Evolutionary conservation across 2,888 invertebrate genomes (phyloP), one percentile per base, ranked within the genome.

Genomic region (Ariolimax columbianus): DNA sequence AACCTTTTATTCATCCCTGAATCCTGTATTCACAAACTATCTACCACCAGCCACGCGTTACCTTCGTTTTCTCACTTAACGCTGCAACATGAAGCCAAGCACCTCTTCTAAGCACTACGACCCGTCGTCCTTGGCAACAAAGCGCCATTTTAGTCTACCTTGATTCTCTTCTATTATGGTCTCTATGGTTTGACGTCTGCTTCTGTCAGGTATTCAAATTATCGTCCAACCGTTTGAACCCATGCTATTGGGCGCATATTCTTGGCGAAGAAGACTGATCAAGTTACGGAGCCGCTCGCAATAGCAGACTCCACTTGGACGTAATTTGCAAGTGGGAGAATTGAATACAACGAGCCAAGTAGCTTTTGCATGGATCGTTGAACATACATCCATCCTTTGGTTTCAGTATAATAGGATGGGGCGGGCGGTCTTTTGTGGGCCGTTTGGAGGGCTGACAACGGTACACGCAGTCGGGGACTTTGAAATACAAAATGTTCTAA

Each of bases 241-340:
- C 33, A 14, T n/a, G 3, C 73, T 73, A 30, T 73, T 19, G 43
- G 43, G 23, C 17, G 11, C n/a, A 30, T 40, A 30, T 47, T 47
- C n/a, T 47, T 43, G 14, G 30, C 14, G 3, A 14, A 26, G 40
- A 40, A 40, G 30, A 1, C 14, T 3, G 43, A 73, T 73, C 73
- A 47, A 30, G 47, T 73, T 73, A 73, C 73, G 40, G 36, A 43
- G 33, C 40, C 72, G 14, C 1, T 9, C 3, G 43, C 43, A 47
- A 7, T 23, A 47, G 43, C 73, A n/a, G 43, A 43, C 30, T 14
- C 38, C 30, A 38, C 73, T 73, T 7, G 17, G 43, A 14, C 47
- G n/a, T 73, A 40, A 73, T 43, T 43, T 43, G 43, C 73, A 73
- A 23, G n/a, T 73, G 73, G 73, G 30, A 43, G 43, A 73, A n/a